These are phyloP conservation scores for Athalia circularis DNA, from an alignment of 2,888 invertebrate genomes.

Conservation along the genomic window DNA sequence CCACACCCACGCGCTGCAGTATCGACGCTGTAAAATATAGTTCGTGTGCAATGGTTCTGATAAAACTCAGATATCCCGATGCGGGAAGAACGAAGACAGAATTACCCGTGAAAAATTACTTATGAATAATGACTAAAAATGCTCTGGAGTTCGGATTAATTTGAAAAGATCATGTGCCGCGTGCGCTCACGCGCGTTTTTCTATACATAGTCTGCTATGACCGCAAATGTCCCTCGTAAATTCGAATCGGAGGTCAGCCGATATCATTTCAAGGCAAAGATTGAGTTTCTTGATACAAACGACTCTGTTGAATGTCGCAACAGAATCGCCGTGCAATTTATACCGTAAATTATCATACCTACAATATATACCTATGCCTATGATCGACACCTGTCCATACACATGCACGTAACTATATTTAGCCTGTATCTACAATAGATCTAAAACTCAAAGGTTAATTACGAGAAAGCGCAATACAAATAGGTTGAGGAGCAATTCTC, in stretches of 20 bases:
- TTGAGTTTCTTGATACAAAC: conserved; percentile 24
- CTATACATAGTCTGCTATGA: conserved; percentile 2
- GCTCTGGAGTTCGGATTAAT: not conserved
- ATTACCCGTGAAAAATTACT: too few species aligned
- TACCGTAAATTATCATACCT: not conserved
- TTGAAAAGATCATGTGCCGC: not conserved
- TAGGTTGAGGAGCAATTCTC: too few species aligned
- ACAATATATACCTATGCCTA: not conserved
- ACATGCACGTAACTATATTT: not conserved
- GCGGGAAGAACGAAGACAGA: too few species aligned
- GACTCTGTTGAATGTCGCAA: conserved; percentile 7
- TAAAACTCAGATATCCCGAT: too few species aligned
- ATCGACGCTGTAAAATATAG: too few species aligned
- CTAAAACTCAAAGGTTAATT: too few species aligned
- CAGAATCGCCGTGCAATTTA: conserved; percentile 1
- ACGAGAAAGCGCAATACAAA: too few species aligned
- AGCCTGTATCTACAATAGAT: not conserved
- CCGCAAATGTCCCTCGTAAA: conserved; percentile 26
- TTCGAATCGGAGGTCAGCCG: conserved; percentile 25
- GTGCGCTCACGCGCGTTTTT: not conserved
- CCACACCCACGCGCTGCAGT: too few species aligned
- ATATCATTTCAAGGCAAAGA: conserved; percentile 25
- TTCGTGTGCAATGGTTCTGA: too few species aligned
- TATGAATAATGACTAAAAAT: not conserved
- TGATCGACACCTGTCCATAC: not conserved